These are phyloP conservation scores for Cybosia mesomella DNA, from an alignment of 2,888 invertebrate genomes.

Conservation along the genomic window DNA sequence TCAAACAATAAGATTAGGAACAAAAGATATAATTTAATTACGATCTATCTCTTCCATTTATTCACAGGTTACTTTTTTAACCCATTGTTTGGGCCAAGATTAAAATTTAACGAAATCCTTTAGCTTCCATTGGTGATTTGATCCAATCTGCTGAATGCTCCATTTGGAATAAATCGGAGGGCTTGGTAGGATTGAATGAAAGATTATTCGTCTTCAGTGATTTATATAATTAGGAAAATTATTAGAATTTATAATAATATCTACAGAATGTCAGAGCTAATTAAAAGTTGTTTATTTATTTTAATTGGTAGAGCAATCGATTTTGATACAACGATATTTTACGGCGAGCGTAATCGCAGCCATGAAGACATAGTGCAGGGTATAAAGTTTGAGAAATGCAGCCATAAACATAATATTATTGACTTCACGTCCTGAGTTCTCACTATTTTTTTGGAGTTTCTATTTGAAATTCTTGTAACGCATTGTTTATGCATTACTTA, in stretches of 20 bases:
- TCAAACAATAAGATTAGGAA: background rate
- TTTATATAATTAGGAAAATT: conserved; percentile 55
- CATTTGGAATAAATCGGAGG: conserved; percentile 46
- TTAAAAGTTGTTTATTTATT: conserved; percentile 29
- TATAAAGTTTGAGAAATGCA: conserved; percentile 17
- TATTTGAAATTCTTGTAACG: no score
- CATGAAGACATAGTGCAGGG: conserved; percentile 15
- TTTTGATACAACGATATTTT: background rate
- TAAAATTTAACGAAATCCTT: conserved; percentile 43
- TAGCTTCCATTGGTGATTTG: conserved; percentile 35
- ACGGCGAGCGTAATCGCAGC: no score
- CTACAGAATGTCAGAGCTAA: conserved; percentile 2
- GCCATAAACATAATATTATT: background rate
- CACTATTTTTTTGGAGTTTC: no score
- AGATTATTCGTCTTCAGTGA: conserved; percentile 54
- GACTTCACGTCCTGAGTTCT: no score
- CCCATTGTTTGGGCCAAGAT: conserved; percentile 45
- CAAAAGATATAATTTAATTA: conserved; percentile 45
- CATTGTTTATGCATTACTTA: no score
- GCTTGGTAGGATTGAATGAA: conserved; percentile 47
- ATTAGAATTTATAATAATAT: conserved; percentile 18
- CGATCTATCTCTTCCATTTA: conserved; percentile 27
- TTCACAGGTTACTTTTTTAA: conserved; percentile 27
- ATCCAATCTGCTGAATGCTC: conserved; percentile 58
- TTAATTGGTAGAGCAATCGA: no score